Evolutionary conservation across 1,140 invertebrate species (phyloP).

Genomic region (Cataglyphis hispanica): DNA sequence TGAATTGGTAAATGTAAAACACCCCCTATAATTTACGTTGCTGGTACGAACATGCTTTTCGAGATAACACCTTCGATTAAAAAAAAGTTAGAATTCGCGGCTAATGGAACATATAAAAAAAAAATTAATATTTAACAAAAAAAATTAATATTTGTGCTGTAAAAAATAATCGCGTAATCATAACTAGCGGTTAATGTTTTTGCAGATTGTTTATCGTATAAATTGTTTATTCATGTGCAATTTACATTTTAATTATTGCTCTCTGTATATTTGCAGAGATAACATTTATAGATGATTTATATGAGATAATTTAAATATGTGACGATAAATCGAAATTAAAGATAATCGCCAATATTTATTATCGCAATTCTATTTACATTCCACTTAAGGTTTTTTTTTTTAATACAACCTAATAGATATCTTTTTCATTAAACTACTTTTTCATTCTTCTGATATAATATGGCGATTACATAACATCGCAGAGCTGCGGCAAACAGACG

Average conservation of each 20-base stretch:
- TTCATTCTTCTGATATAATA: slow-evolving; percentile 9
- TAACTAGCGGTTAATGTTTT: slow-evolving; percentile 77
- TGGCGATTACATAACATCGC: not conserved
- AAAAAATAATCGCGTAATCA: not conserved
- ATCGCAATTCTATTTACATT: not conserved
- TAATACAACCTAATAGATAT: not conserved
- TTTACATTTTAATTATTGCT: not conserved
- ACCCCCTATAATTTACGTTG: not conserved
- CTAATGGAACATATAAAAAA: slow-evolving; percentile 86
- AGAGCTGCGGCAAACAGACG: not conserved
- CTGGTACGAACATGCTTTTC: slow-evolving; percentile 75
- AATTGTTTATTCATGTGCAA: not conserved
- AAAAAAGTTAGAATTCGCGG: slow-evolving; percentile 66
- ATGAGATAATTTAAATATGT: not conserved
- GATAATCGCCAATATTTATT: not conserved
- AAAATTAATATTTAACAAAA: slow-evolving; percentile 71
- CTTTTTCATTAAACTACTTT: not conserved
- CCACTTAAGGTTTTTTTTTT: not conserved
- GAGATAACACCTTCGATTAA: slow-evolving; percentile 69
- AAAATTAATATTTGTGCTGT: slow-evolving; percentile 74
- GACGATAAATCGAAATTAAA: not conserved
- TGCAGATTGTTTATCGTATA: too few relatives aligned
- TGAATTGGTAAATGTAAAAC: not conserved
- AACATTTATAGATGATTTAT: not conserved
- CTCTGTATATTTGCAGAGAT: not conserved